Evolutionary conservation across 2,888 invertebrate species (phyloP).

Genomic region (Tolmerus cingulatus): DNA sequence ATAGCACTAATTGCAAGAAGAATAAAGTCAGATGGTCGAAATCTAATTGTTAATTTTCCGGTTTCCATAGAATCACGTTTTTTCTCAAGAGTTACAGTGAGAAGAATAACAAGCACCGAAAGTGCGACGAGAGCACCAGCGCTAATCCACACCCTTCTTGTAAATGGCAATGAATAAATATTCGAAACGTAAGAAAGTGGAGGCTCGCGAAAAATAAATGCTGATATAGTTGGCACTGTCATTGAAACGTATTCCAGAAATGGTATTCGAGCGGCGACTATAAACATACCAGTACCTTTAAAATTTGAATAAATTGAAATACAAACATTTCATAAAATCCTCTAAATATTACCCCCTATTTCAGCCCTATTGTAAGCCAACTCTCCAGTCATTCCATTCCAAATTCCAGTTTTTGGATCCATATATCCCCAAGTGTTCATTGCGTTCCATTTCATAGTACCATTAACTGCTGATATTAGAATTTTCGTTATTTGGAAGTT

Average conservation of each 20-base stretch:
- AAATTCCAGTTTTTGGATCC: conserved; percentile 68
- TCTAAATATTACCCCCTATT: conserved; percentile 61
- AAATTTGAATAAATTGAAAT: not conserved
- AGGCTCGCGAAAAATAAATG: conserved; percentile 73
- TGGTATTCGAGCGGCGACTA: conserved; percentile 57
- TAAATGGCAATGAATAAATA: conserved; percentile 73
- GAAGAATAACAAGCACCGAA: conserved; percentile 36
- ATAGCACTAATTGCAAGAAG: conserved; percentile 68
- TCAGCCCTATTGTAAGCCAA: conserved; percentile 68
- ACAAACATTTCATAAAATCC: not conserved
- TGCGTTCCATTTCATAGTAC: conserved; percentile 65
- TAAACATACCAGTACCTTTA: conserved; percentile 62
- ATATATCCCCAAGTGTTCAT: conserved; percentile 70
- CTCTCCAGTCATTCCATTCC: conserved; percentile 73
- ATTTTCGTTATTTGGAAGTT: conserved; percentile 69
- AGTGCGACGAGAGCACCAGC: conserved; percentile 64
- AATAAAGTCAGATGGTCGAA: conserved; percentile 61
- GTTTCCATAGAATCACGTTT: not conserved
- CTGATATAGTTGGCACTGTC: conserved; percentile 66
- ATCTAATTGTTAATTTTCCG: not conserved
- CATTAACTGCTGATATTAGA: conserved; percentile 68
- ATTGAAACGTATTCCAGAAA: conserved; percentile 67
- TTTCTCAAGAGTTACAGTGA: conserved; percentile 1
- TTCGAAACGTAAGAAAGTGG: conserved; percentile 72
- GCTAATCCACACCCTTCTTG: conserved; percentile 70